Base-by-base conservation (phyloP, 2,797 vertebrate genomes). In the Percopsis omiscomaycus region DNA sequence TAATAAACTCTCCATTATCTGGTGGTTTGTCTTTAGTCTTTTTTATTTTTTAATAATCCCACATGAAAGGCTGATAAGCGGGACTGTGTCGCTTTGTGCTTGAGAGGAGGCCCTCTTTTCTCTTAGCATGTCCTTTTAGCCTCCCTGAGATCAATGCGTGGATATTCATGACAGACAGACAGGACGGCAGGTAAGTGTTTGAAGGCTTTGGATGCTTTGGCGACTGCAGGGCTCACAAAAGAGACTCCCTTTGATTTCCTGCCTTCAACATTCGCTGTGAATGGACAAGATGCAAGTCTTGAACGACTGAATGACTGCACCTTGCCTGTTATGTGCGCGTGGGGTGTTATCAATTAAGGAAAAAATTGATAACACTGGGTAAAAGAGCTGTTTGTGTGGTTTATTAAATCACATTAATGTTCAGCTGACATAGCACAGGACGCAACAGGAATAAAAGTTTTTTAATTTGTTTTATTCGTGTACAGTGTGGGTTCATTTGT, bases 91-190 rank as follows among this genome's bases (percentile, higher is more conserved):
- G 83, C 84, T 86, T 86, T 89, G 86, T 88, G 77, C 71, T 81
- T 69, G 73, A 78, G 80, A 82, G 70, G 53, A 28, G 67, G 45
- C 61, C 71, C 75, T 84, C 57, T 81, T 54, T 50, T 79, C 77
- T 80, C 80, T 80, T 68, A 55, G 69, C 50, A 59, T 63, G 73
- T 86, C 86, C 78, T 86, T 85, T 87, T 86, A 78, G 69, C 55
- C 61, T n/a, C 52, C 73, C 74, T 49, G 63, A 82, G 84, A 89
- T 91, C 89, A 90, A 88, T 86, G 78, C 81, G 67, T 56, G 79
- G 75, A 83, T 89, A 90, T 90, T 89, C 88, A 90, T 86, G 73
- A 59, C 32, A 59, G 55, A 46, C 61, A 29, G 55, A 29, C 16
- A 46, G 55, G 48, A 52, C 55, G 10, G 66, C 67, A 79, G 77